phyloP scores from a whole-genome alignment of 2,888 invertebrate genomes.

The Cecidostiba fungosa region DNA sequence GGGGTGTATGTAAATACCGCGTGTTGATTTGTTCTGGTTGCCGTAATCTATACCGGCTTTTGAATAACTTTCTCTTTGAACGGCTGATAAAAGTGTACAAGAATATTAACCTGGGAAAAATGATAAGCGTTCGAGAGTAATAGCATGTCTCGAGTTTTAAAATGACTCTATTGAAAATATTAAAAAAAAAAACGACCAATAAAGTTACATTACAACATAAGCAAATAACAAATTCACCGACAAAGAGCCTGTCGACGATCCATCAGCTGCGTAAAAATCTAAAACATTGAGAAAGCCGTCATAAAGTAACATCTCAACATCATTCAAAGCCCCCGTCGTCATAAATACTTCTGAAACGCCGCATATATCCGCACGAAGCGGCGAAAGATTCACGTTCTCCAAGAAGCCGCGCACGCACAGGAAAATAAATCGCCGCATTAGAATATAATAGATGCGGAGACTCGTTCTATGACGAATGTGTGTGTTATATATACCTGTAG shows the following conservation, averaged over 20 bases:
- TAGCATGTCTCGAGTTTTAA: neutral
- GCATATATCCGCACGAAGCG: neutral
- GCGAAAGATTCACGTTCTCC: neutral
- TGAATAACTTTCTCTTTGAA: neutral
- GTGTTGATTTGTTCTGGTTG: neutral
- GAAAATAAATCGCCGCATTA: neutral
- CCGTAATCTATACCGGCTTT: neutral
- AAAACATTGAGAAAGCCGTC: neutral
- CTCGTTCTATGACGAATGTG: neutral
- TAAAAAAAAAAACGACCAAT: neutral
- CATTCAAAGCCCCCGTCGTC: neutral
- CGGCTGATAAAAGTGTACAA: neutral
- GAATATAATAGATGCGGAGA: neutral
- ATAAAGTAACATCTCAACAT: neutral
- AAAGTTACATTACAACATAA: neutral
- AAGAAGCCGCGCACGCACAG: no score
- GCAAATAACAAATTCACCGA: neutral
- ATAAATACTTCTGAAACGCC: neutral
- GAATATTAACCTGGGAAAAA: neutral
- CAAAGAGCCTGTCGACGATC: neutral
- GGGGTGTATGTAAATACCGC: neutral
- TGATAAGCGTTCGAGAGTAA: neutral
- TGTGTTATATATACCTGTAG: conserved; percentile 81
- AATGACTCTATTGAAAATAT: neutral
- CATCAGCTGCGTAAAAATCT: conserved; percentile 5